Evolutionary conservation across 2,113 vertebrate species (phyloP).

Genomic region (Anthoscopus minutus): DNA sequence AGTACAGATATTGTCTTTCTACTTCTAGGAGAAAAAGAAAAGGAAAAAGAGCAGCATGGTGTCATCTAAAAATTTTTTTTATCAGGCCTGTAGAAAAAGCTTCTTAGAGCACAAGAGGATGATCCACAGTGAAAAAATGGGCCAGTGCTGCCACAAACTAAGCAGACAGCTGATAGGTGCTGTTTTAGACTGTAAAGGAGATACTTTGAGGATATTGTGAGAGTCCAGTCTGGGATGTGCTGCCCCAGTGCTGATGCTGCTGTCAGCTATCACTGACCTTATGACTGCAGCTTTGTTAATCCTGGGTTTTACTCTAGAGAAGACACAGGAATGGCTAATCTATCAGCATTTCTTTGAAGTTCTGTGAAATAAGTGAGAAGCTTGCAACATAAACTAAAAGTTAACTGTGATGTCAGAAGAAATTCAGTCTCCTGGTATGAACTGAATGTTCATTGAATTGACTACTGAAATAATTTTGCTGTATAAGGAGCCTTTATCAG

Average conservation of each 20-base stretch:
- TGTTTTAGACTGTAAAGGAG: background rate
- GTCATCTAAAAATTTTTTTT: background rate
- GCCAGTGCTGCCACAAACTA: background rate
- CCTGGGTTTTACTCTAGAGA: background rate
- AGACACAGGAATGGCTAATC: background rate
- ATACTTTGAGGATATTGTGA: background rate
- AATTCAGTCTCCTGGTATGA: background rate
- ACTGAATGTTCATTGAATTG: background rate
- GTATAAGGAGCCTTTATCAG: background rate
- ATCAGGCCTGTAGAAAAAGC: background rate
- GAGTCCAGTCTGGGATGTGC: background rate
- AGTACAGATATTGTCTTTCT: background rate
- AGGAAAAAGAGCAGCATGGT: background rate
- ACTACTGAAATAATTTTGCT: background rate
- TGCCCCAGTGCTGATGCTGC: background rate
- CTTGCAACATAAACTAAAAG: background rate
- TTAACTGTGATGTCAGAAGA: background rate
- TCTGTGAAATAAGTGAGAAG: background rate
- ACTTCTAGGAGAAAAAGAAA: no score
- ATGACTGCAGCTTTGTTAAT: background rate
- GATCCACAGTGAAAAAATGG: background rate
- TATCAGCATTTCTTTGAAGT: background rate
- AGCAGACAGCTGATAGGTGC: background rate
- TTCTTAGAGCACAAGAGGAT: background rate
- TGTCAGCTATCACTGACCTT: background rate